Base-by-base conservation (phyloP, 2,113 vertebrate genomes). In the Petrocephalus microphthalmus region DNA sequence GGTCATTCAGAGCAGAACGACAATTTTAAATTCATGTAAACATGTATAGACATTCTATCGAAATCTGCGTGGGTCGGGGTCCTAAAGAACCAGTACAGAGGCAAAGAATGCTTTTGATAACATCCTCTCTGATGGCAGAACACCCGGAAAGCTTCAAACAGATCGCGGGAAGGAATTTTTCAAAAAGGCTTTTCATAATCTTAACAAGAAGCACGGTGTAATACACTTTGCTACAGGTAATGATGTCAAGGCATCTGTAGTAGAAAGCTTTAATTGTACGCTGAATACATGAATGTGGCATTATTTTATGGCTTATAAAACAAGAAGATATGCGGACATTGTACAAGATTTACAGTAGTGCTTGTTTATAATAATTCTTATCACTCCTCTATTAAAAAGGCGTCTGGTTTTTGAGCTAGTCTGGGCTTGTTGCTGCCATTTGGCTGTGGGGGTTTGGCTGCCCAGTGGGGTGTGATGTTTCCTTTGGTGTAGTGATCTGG, bases 301-400 rank as follows among this genome's bases (percentile, higher is more conserved):
- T 5, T 86, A 86, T 49, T 86, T 86, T 37, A 42, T 3, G 42
- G 42, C 42, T 42, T 42, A 42, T 42, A 42, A 42, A 2, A 42
- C 42, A 42, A 42, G 42, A 42, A 42, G 42, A 42, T 42, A 42
- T 42, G 42, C 3, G 42, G 42, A 42, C 42, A 42, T 42, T 17
- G 53, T 86, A 15, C 53, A 86, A 86, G 85, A 86, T 37, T 19
- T 86, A n/a, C n/a, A n/a, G n/a, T n/a, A 45, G 85, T 42, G 42
- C 7, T 5, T 29, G 22, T 25, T 57, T 57, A 84, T 45, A 84
- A 86, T 60, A 86, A 86, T 29, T 42, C 51, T n/a, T 57, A 60
- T 42, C 85, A 86, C 19, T 33, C 29, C 29, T 29, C 53, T 11
- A 86, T 78, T 78, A 78, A 78, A 78, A 78, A n/a, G n/a, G n/a